Evolutionary conservation across 2,797 vertebrate species (phyloP).

Genomic region (Eulemur albifrons): DNA sequence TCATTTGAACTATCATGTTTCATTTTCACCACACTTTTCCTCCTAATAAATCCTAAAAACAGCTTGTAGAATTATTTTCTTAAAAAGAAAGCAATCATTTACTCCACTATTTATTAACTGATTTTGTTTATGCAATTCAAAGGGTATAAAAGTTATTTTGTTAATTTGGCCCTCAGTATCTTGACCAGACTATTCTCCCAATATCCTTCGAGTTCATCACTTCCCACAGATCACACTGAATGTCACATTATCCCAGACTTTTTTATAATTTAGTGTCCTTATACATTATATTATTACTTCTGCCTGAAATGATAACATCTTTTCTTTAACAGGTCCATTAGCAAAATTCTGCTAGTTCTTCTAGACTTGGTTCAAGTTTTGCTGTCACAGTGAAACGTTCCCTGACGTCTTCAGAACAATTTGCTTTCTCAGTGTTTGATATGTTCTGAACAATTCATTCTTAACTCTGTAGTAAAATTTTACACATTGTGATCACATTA

Average conservation of each 20-base stretch:
- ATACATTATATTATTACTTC: background rate
- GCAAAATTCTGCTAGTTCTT: background rate
- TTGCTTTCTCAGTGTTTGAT: background rate
- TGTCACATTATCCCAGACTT: background rate
- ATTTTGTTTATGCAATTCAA: background rate
- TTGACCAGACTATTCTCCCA: background rate
- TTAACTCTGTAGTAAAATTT: background rate
- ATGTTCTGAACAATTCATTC: background rate
- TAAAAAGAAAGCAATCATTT: conserved; percentile 2
- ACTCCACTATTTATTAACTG: background rate
- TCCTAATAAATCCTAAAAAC: background rate
- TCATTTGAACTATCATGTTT: background rate
- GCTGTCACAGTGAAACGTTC: background rate
- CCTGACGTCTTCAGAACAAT: background rate
- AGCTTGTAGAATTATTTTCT: background rate
- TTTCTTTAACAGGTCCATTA: background rate
- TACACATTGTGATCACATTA: background rate
- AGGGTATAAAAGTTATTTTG: background rate
- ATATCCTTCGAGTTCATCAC: background rate
- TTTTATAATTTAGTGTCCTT: background rate
- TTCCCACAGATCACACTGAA: background rate
- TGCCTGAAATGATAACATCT: background rate
- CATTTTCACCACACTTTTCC: background rate
- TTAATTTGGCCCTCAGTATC: background rate
- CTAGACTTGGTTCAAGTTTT: background rate